Evolutionary conservation across 1,140 invertebrate genomes (phyloP).

Genomic region (Samia ricini): DNA sequence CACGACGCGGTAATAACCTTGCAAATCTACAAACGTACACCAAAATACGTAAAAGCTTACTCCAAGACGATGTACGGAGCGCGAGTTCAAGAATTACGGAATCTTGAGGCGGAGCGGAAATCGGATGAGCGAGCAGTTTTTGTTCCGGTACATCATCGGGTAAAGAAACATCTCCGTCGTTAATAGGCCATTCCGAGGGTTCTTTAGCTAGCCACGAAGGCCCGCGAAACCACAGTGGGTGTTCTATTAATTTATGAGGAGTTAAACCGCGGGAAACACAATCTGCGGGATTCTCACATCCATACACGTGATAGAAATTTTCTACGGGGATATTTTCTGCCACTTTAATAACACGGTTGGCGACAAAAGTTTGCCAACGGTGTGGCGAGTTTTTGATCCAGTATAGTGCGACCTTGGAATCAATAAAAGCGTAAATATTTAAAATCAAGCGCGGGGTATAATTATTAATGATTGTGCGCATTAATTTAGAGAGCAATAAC

Average conservation of each 20-base stretch:
- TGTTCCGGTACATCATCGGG: background rate
- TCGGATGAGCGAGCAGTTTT: background rate
- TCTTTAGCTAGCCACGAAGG: background rate
- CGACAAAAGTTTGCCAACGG: conserved; percentile 21
- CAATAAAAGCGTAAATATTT: conserved; percentile 16
- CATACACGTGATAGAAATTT: conserved; percentile 17
- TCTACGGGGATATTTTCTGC: conserved; percentile 10
- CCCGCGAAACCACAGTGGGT: background rate
- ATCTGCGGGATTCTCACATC: conserved; percentile 19
- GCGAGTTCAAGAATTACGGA: background rate
- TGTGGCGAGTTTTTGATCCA: conserved; percentile 24
- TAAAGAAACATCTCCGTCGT: background rate
- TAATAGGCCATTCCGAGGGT: background rate
- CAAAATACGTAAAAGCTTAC: background rate
- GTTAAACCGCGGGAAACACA: conserved; percentile 2
- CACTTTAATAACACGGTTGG: conserved; percentile 19
- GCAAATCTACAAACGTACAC: background rate
- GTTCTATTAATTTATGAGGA: background rate
- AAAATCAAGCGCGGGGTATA: conserved; percentile 22
- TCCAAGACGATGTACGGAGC: background rate
- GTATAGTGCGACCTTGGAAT: conserved; percentile 20
- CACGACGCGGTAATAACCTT: background rate
- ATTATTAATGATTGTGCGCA: conserved; percentile 27
- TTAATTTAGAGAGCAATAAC: conserved; percentile 26
- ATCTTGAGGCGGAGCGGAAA: background rate